These are phyloP conservation scores for Sceloporus undulatus DNA, from an alignment of 2,113 vertebrate species.

Conservation along the genomic window DNA sequence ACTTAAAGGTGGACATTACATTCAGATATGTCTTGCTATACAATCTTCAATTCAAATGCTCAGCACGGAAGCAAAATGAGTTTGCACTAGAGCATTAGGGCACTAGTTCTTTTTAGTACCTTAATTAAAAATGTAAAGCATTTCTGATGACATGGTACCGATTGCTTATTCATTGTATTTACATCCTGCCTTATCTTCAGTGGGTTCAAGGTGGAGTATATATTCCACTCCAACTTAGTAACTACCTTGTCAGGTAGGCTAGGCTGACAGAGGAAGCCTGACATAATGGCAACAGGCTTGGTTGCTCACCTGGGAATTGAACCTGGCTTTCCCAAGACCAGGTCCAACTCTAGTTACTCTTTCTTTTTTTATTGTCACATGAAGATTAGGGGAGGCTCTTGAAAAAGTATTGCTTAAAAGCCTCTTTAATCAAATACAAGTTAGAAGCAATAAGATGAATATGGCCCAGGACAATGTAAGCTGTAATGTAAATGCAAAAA, in stretches of 20 bases:
- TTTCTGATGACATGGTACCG: constrained; percentile 70
- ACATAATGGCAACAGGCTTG: not conserved
- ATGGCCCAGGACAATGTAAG: constrained; percentile 59
- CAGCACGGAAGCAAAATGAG: constrained; percentile 86
- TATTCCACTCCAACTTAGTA: too few relatives aligned
- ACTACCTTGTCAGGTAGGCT: not conserved
- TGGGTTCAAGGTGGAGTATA: too few relatives aligned
- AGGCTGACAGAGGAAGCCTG: not conserved
- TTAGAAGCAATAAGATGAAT: constrained; percentile 53
- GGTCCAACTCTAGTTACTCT: constrained; percentile 30
- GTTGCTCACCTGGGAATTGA: not conserved
- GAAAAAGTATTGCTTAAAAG: constrained; percentile 21
- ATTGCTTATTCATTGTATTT: constrained; percentile 36
- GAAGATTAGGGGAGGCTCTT: constrained; percentile 65
- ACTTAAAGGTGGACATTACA: constrained; percentile 79
- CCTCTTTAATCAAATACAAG: constrained; percentile 40
- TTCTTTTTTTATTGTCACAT: constrained; percentile 50
- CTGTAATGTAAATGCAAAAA: constrained; percentile 28
- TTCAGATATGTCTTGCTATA: constrained; percentile 95
- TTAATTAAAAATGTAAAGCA: constrained; percentile 64
- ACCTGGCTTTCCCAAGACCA: not conserved
- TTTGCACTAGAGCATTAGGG: constrained; percentile 79
- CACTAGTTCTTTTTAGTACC: constrained; percentile 71
- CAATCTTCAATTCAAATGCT: constrained; percentile 85
- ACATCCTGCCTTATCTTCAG: not conserved